Conservation (phyloP, 2,797 vertebrate species). For the Tinamus major region DNA sequence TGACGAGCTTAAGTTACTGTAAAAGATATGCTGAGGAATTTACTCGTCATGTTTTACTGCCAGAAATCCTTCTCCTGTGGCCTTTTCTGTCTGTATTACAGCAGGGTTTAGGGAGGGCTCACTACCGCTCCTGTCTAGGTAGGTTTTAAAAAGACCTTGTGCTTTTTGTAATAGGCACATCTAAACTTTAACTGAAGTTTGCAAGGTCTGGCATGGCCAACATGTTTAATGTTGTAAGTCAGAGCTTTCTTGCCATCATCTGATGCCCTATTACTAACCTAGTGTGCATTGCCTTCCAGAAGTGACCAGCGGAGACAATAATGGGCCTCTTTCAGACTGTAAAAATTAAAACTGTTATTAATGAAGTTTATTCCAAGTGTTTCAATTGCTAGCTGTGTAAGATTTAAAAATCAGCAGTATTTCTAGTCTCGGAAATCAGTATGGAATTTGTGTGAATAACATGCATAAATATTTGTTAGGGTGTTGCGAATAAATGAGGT, state of each 20-base stretch:
- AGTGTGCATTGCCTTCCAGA: constrained; percentile 44
- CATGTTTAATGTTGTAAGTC: constrained; percentile 23
- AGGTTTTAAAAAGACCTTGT: constrained; percentile 31
- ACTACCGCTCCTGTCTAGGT: not conserved
- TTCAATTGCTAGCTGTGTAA: constrained; percentile 42
- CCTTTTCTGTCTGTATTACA: constrained; percentile 5
- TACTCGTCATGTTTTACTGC: constrained; percentile 11
- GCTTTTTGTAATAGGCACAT: constrained; percentile 54
- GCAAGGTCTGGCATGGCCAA: constrained; percentile 13
- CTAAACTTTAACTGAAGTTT: constrained; percentile 64
- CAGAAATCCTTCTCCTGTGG: constrained; percentile 16
- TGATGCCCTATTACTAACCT: constrained; percentile 14
- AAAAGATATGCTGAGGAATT: constrained; percentile 43
- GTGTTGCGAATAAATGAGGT: constrained; percentile 64
- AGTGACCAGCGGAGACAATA: constrained; percentile 44
- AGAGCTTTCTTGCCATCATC: constrained; percentile 41
- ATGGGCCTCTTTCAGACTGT: constrained; percentile 29
- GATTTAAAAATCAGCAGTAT: constrained; percentile 37
- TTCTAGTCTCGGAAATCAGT: constrained; percentile 51
- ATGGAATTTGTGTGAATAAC: constrained; percentile 24
- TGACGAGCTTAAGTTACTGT: constrained; percentile 9
- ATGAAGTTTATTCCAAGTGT: constrained; percentile 46
- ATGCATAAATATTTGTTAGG: constrained; percentile 2
- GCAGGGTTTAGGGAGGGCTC: not conserved
- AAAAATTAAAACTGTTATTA: constrained; percentile 50